phyloP scores from a whole-genome alignment of 2,797 vertebrate genomes.

The Gila robusta region DNA sequence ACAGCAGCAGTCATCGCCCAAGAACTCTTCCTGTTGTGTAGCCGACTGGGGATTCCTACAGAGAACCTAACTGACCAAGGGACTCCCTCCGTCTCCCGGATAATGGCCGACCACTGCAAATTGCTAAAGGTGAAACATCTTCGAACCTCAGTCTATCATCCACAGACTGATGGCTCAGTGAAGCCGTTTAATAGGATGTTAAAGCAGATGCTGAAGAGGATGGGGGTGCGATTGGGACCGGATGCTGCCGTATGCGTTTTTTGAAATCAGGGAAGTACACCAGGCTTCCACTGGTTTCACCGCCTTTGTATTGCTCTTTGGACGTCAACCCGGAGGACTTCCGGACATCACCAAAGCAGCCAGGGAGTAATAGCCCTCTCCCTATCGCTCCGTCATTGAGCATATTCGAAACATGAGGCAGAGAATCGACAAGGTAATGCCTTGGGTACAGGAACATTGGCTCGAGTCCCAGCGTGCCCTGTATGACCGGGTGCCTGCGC shows the following conservation, averaged over 20 bases:
- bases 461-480: too few relatives aligned
- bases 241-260: background rate
- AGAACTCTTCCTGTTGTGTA: background rate
- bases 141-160: background rate
- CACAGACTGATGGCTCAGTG: background rate
- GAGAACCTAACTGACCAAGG: background rate
- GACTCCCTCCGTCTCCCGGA: background rate
- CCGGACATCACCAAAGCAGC: background rate
- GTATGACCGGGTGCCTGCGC: too few relatives aligned
- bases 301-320: background rate
- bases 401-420: background rate
- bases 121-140: background rate
- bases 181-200: background rate
- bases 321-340: background rate
- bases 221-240: background rate
- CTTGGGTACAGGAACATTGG: background rate
- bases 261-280: background rate
- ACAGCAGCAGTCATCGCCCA: background rate
- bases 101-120: background rate
- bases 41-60: background rate
- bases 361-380: background rate
- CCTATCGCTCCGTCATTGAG: background rate
- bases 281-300: background rate
- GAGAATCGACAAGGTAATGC: background rate
- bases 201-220: background rate